phyloP scores from a whole-genome alignment of 2,113 vertebrate species.

The Plecotus auritus region DNA sequence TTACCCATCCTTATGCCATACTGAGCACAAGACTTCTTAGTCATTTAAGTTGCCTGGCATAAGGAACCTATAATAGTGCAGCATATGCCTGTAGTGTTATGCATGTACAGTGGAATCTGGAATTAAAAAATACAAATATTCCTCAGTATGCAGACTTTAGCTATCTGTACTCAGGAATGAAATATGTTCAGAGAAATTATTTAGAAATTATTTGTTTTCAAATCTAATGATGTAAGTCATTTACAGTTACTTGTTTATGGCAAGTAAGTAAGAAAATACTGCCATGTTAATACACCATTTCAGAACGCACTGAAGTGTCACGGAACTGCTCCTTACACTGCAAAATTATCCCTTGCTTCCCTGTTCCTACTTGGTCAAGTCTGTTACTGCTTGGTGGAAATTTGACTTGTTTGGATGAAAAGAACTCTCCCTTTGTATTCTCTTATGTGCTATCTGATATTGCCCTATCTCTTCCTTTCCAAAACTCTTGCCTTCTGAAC shows the following conservation, averaged over 20 bases:
- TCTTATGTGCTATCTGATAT: not conserved
- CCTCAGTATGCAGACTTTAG: not conserved
- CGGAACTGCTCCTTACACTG: not conserved
- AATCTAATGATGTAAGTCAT: not conserved
- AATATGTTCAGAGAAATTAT: not conserved
- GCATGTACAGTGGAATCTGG: not conserved
- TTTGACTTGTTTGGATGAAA: not conserved
- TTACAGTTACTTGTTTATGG: not conserved
- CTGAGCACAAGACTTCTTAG: not conserved
- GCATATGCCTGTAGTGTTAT: not conserved
- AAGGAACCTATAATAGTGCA: not conserved
- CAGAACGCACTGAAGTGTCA: not conserved
- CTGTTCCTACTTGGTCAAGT: not conserved
- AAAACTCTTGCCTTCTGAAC: not conserved
- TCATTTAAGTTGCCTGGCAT: not conserved
- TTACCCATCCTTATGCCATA: not conserved
- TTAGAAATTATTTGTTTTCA: conserved; percentile 5
- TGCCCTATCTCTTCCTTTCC: not conserved
- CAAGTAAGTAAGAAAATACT: not conserved
- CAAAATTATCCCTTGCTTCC: not conserved
- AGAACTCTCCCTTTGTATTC: not conserved
- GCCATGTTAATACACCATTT: not conserved
- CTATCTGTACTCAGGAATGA: not conserved
- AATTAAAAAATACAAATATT: not conserved
- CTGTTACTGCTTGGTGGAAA: conserved; percentile 32